These are phyloP conservation scores for Monoplex corrugatus DNA, from an alignment of 2,888 invertebrate species.

Conservation along the genomic window DNA sequence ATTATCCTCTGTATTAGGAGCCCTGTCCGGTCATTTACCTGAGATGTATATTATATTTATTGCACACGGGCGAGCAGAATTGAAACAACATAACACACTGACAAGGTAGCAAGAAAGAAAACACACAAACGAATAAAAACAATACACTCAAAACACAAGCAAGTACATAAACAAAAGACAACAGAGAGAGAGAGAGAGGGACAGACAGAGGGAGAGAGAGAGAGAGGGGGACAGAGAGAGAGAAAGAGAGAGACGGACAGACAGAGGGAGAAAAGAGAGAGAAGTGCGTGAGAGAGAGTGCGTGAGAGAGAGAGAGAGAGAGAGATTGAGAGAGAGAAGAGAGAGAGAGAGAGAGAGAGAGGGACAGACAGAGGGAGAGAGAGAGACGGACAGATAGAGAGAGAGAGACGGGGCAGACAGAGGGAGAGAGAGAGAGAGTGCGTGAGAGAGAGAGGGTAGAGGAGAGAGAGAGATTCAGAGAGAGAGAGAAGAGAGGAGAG, in stretches of 20 bases:
- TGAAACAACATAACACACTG: no score
- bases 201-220: neutral
- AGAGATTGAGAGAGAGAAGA: neutral
- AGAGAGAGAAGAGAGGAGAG: neutral
- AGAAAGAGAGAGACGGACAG: neutral
- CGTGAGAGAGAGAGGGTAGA: neutral
- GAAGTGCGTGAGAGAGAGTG: no score
- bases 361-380: neutral
- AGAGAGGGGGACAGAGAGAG: neutral
- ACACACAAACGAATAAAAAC: neutral
- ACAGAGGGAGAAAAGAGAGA: slow-evolving; percentile 4
- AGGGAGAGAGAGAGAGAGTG: neutral
- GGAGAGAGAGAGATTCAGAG: slow-evolving; percentile 20
- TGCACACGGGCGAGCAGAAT: no score
- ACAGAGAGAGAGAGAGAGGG: neutral
- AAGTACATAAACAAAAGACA: neutral
- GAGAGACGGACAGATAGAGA: neutral
- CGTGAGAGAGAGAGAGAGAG: slow-evolving; percentile 45
- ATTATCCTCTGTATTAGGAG: no score
- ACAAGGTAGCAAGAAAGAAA: neutral
- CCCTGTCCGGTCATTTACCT: no score
- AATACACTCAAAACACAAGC: neutral
- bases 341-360: slow-evolving; percentile 46
- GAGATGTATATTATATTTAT: no score
- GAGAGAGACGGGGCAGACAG: neutral